Evolutionary conservation across 2,797 vertebrate species (phyloP).

Genomic region (Allobates femoralis): DNA sequence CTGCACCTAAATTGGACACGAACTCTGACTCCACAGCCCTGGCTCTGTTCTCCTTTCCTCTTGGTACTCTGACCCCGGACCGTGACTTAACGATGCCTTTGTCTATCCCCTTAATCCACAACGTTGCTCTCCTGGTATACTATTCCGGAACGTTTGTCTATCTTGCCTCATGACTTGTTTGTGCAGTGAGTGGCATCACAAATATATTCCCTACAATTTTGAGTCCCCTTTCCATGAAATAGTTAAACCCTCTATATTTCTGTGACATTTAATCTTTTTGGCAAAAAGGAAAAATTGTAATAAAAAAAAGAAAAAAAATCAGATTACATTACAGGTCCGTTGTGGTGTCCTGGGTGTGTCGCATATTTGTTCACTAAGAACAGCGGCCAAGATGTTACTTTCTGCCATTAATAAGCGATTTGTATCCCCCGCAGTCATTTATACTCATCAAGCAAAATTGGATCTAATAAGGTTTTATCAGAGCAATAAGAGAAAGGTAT

Average conservation of each 20-base stretch:
- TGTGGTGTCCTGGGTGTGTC: slow-evolving; percentile 40
- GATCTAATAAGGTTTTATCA: slow-evolving; percentile 67
- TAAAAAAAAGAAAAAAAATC: slow-evolving; percentile 7
- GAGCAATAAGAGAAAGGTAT: slow-evolving; percentile 65
- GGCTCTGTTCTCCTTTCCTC: too few species aligned
- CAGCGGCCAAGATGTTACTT: slow-evolving; percentile 52
- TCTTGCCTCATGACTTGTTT: too few species aligned
- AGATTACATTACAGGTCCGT: slow-evolving; percentile 7
- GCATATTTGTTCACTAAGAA: slow-evolving; percentile 42
- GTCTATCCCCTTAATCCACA: too few species aligned
- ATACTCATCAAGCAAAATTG: slow-evolving; percentile 52
- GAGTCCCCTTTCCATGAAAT: background rate
- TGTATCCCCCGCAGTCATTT: slow-evolving; percentile 63
- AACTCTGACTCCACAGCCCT: too few species aligned
- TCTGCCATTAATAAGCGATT: slow-evolving; percentile 51
- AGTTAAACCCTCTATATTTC: background rate
- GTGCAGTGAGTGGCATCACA: too few species aligned
- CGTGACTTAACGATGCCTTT: too few species aligned
- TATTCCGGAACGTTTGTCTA: too few species aligned
- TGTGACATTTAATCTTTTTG: slow-evolving; percentile 1
- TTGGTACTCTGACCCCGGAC: too few species aligned
- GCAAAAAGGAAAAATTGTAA: background rate
- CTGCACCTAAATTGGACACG: too few species aligned
- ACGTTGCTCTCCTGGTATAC: too few species aligned
- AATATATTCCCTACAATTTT: background rate